Base-by-base conservation (phyloP, 2,888 invertebrate species). In the Trichogramma evanescens region DNA sequence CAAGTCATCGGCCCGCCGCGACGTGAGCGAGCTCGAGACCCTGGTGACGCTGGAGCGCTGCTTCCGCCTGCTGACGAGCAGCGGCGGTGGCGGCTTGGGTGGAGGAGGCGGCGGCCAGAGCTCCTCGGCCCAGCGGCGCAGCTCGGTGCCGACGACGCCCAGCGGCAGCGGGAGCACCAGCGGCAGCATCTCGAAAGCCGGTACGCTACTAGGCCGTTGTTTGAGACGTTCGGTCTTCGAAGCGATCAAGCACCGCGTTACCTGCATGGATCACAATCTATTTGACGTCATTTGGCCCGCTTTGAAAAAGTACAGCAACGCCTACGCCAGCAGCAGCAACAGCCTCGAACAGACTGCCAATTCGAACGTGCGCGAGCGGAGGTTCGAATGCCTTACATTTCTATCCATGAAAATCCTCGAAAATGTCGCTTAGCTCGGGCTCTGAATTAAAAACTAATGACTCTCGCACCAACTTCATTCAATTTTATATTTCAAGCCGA, bases 211-310 rank as follows among this genome's bases (percentile, higher is more conserved):
- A 65, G 87, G 88, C 67, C 87, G 89, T 77, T 90, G 90, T 74
- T 80, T 92, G 40, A 89, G 87, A 71, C 83, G 84, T 62, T 82
- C 84, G 49, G 80, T 88, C 63, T 93, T 90, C 77, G 89, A 93
- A 68, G 78, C 80, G 61, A 83, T 93, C 61, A 91, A 90, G 80
- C 77, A 81, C 63, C 84, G 91, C 69, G 82, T 89, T 69, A 94
- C 94, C 40, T 87, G 87, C 77, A 82, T 89, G 68, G 93, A 93
- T 75, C 92, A 93, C 76, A 91, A 89, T 74, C 83, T 95, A 4
- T 89, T 93, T 71, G 93, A 95, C 75, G 85, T 93, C 39, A 89
- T 94, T 72, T 92, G 91, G 87, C 93, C 94, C 9, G 91, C 92
- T 58, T 87, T 93, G 67, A 88, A 90, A 73, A 91, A 89, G 75